Evolutionary conservation across 2,797 vertebrate genomes (phyloP), one percentile per base, ranked within the genome.

Genomic region (Cygnus olor): DNA sequence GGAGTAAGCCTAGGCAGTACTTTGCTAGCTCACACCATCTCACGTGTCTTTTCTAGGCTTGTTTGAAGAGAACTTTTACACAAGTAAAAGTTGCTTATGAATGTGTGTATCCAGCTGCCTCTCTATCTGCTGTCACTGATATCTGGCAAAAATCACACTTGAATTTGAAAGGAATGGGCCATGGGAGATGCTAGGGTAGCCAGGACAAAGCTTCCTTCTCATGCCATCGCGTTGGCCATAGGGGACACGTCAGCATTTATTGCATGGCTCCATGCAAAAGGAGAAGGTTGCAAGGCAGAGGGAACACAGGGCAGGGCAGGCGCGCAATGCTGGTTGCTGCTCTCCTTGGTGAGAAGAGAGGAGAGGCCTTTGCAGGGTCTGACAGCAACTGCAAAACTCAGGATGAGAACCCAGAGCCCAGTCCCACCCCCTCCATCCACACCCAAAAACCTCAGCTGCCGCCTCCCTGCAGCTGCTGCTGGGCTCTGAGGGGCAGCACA

Each of bases 371-470:
- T 86, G 82, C 36, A 30, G 61, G 65, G 74, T 77, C 82, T 70
- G 77, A 69, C 88, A 95, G 80, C 85, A 93, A 93, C 90, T 92
- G 91, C 83, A 68, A 76, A 90, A 45, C 53, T 36, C 17, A 6
- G 82, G 77, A 79, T 82, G 74, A 36, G 85, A 87, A 88, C 68
- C 53, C 89, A 28, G 44, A 85, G 72, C 58, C 45, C 44, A 3
- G 53, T 88, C 80, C 70, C 74, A 61, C 63, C 61, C 3, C 71
- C 71, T 68, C 58, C 72, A 64, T 10, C 63, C 87, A 65, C 88
- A 57, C 58, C 54, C 89, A 66, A 45, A 87, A 80, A 57, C 76
- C 72, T 94, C 93, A 96, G 92, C 92, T 95, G 94, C 92, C 61
- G 61, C 32, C 36, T 86, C 56, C 65, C 60, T 3, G 20, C 94